Conservation (phyloP, 2,797 vertebrate genomes). For the Eutrigla gurnardus region DNA sequence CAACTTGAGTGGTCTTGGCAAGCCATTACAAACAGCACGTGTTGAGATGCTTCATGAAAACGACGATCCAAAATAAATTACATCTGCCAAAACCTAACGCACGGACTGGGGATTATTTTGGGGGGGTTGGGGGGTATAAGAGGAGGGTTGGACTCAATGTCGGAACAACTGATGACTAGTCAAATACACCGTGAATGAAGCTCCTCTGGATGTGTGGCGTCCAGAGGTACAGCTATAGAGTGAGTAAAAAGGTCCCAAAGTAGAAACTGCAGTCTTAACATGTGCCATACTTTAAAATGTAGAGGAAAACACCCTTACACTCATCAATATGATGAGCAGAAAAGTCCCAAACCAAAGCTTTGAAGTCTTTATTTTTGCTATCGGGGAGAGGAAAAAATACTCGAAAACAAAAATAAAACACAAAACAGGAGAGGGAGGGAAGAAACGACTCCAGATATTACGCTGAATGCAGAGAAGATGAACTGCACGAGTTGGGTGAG, state of each 20-base stretch:
- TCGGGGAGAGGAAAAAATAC: slow-evolving; percentile 81
- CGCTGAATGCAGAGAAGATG: slow-evolving; percentile 86
- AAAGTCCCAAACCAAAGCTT: slow-evolving; percentile 95
- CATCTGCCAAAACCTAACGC: slow-evolving; percentile 77
- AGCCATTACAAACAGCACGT: slow-evolving; percentile 82
- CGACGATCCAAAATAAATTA: slow-evolving; percentile 81
- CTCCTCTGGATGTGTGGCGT: slow-evolving; percentile 76
- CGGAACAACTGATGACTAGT: slow-evolving; percentile 72
- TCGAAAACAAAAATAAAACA: slow-evolving; percentile 81
- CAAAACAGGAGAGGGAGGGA: slow-evolving; percentile 82
- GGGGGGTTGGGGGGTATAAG: slow-evolving; percentile 25
- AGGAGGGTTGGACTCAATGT: slow-evolving; percentile 56
- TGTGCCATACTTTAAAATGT: slow-evolving; percentile 92
- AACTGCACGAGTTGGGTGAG: slow-evolving; percentile 89
- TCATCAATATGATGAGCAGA: slow-evolving; percentile 99
- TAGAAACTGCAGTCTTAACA: slow-evolving; percentile 92
- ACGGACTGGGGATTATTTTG: slow-evolving; percentile 49
- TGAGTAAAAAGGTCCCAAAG: slow-evolving; percentile 91
- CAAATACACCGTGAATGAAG: slow-evolving; percentile 73
- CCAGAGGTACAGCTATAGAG: slow-evolving; percentile 74
- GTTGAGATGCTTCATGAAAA: slow-evolving; percentile 75
- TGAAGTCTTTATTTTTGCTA: slow-evolving; percentile 90
- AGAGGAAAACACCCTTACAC: slow-evolving; percentile 89
- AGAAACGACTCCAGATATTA: slow-evolving; percentile 87
- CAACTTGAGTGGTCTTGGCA: slow-evolving; percentile 80